A percentile compares a stretch with the other conserved stretches of the same genome.
Evolutionary conservation across 2,888 invertebrate genomes (phyloP).

Genomic region (Cheilosia impressa): DNA sequence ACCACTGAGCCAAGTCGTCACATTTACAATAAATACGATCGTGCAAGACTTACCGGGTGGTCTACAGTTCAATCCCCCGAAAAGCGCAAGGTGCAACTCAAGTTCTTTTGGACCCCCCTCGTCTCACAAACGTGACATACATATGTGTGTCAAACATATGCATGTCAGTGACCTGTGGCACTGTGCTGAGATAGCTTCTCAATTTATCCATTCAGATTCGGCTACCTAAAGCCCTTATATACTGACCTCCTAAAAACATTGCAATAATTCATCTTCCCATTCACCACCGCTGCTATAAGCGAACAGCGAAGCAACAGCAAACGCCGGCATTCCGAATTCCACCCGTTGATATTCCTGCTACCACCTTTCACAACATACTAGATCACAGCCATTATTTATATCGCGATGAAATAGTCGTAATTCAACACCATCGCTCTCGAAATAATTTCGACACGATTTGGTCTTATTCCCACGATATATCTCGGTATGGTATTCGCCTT

Average conservation of each 20-base stretch:
- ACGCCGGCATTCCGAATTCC: slow-evolving; percentile 42
- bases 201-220: no score
- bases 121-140: no score
- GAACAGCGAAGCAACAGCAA: slow-evolving; percentile 9
- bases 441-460: slow-evolving; percentile 75
- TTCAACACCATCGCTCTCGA: slow-evolving; percentile 73
- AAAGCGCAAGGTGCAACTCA: no score
- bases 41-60: no score
- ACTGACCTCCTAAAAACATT: neutral
- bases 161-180: no score
- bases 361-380: slow-evolving; percentile 75
- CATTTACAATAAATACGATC: no score
- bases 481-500: slow-evolving; percentile 55
- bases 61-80: no score
- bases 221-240: neutral
- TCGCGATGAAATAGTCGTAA: slow-evolving; percentile 74
- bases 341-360: slow-evolving; percentile 41
- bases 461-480: slow-evolving; percentile 75
- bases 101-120: no score
- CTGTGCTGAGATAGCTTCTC: no score
- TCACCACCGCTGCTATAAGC: slow-evolving; percentile 11
- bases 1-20: no score
- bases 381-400: slow-evolving; percentile 73
- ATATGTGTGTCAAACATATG: no score
- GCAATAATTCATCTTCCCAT: neutral